phyloP scores from a whole-genome alignment of 1,140 invertebrate species.

The Planococcus citri region DNA sequence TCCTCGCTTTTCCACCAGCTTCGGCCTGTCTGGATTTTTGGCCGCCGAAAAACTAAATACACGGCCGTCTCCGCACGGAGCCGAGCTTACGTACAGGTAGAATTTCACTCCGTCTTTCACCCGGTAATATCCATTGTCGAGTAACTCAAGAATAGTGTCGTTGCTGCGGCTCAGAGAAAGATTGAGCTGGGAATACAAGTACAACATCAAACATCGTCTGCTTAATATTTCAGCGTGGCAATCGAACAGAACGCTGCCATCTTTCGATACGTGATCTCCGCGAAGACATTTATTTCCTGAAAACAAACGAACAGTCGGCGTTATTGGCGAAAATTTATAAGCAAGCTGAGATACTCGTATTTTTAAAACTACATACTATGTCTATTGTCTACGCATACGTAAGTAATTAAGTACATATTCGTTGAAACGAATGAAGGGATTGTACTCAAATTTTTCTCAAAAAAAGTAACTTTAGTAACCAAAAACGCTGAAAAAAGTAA shows the following conservation, averaged over 20 bases:
- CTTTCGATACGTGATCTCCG: slow-evolving; percentile 75
- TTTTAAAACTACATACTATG: too few relatives aligned
- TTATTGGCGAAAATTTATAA: too few relatives aligned
- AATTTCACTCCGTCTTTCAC: slow-evolving; percentile 64
- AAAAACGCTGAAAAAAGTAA: too few relatives aligned
- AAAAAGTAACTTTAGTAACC: too few relatives aligned
- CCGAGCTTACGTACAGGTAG: slow-evolving; percentile 91
- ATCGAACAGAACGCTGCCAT: slow-evolving; percentile 77
- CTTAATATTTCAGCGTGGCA: slow-evolving; percentile 87
- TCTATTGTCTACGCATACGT: too few relatives aligned
- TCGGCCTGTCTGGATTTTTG: slow-evolving; percentile 55
- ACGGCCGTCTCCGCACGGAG: slow-evolving; percentile 86
- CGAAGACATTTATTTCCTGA: slow-evolving; percentile 89
- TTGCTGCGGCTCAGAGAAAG: slow-evolving; percentile 17
- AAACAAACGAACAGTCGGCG: too few relatives aligned
- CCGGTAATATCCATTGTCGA: slow-evolving; percentile 29
- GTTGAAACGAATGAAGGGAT: too few relatives aligned
- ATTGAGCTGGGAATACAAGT: slow-evolving; percentile 59
- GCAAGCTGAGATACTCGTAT: too few relatives aligned
- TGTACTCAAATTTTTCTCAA: too few relatives aligned
- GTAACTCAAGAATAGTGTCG: background rate
- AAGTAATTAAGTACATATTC: too few relatives aligned
- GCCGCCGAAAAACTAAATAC: slow-evolving; percentile 13
- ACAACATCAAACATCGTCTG: slow-evolving; percentile 61
- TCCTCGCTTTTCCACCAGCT: slow-evolving; percentile 75